These are phyloP conservation scores for Bradypodion ventrale DNA, from an alignment of 2,797 vertebrate species.

Conservation along the genomic window DNA sequence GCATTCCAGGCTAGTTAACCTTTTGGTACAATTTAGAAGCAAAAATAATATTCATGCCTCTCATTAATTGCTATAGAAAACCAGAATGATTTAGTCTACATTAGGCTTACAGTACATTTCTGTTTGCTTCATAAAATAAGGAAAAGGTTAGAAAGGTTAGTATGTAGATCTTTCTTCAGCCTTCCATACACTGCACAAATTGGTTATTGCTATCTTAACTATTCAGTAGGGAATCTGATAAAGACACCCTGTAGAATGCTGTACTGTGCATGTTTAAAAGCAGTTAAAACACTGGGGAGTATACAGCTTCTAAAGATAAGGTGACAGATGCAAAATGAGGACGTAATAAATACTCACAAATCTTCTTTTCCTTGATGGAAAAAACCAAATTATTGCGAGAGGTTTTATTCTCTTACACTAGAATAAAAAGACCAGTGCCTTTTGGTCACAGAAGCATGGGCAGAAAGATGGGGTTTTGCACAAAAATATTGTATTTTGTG, in stretches of 20 bases:
- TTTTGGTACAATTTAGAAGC: background rate
- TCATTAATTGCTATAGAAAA: background rate
- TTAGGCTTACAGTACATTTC: background rate
- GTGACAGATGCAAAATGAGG: too few species aligned
- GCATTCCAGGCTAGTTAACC: background rate
- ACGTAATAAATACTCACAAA: too few species aligned
- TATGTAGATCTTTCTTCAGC: background rate
- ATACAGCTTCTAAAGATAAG: background rate
- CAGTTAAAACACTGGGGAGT: background rate
- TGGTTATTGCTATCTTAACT: background rate
- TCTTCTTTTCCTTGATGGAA: too few species aligned
- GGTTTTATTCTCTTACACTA: too few species aligned
- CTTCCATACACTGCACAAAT: background rate
- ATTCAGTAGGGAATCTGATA: background rate
- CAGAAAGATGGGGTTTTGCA: too few species aligned
- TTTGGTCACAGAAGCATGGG: too few species aligned
- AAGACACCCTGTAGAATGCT: conserved; percentile 2
- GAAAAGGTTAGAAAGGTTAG: background rate
- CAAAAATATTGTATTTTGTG: too few species aligned
- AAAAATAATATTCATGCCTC: background rate
- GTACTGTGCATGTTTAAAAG: background rate
- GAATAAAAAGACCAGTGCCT: too few species aligned
- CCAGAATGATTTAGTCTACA: background rate
- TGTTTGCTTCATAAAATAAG: background rate
- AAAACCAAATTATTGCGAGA: too few species aligned